These are phyloP conservation scores for Galerucella nymphaeae DNA, from an alignment of 2,888 invertebrate species.

Conservation along the genomic window DNA sequence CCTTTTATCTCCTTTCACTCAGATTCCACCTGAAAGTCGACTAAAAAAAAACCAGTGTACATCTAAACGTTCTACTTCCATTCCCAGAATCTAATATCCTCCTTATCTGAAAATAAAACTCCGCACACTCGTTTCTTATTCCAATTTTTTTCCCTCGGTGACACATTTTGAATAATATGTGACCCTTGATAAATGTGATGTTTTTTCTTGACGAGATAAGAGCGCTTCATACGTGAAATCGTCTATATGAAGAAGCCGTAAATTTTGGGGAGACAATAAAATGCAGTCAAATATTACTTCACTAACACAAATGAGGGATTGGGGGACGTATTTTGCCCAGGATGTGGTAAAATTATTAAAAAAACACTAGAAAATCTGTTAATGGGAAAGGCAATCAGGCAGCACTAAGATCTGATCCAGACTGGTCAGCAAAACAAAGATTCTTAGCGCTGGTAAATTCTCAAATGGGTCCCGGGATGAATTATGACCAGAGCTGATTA, in stretches of 20 bases:
- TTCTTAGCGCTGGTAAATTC: too few relatives aligned
- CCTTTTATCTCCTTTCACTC: not conserved
- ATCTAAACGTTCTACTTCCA: not conserved
- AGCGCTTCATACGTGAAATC: slow-evolving; percentile 16
- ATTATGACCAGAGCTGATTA: too few relatives aligned
- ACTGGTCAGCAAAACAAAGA: too few relatives aligned
- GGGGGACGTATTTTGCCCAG: not conserved
- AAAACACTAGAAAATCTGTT: too few relatives aligned
- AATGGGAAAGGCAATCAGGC: too few relatives aligned
- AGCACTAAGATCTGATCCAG: too few relatives aligned
- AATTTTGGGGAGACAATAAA: slow-evolving; percentile 17
- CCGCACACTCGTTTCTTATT: not conserved
- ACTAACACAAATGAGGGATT: too few relatives aligned
- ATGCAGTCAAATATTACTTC: not conserved
- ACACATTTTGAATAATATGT: slow-evolving; percentile 21
- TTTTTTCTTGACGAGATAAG: slow-evolving; percentile 13
- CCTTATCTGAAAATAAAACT: slow-evolving; percentile 6
- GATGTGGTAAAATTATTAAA: too few relatives aligned
- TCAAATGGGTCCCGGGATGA: too few relatives aligned
- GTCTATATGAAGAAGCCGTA: slow-evolving; percentile 21
- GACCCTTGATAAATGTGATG: slow-evolving; percentile 11
- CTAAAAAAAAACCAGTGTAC: not conserved
- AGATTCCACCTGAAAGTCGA: not conserved
- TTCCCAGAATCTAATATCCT: not conserved
- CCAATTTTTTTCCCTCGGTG: not conserved